phyloP scores from a whole-genome alignment of 2,888 invertebrate species.

The Busseola fusca region DNA sequence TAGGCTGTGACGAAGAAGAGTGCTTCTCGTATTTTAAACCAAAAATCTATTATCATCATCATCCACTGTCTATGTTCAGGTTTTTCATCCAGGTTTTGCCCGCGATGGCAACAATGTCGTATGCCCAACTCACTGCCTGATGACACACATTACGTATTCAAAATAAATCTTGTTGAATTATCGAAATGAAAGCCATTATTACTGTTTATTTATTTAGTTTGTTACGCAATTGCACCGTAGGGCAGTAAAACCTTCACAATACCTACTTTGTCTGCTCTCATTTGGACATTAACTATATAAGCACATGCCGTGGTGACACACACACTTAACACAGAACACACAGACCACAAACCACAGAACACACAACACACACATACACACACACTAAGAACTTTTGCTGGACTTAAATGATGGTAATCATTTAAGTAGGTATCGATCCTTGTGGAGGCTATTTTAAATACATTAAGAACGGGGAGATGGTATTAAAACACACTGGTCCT shows the following conservation, averaged over 20 bases:
- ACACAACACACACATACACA: too few relatives aligned
- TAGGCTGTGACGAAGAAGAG: too few relatives aligned
- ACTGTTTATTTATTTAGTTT: too few relatives aligned
- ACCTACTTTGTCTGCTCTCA: background rate
- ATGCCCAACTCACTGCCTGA: too few relatives aligned
- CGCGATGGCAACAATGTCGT: too few relatives aligned
- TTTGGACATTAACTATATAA: background rate
- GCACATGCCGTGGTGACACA: background rate
- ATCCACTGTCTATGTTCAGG: too few relatives aligned
- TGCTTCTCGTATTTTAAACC: too few relatives aligned
- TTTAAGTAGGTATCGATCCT: background rate
- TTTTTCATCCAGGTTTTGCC: too few relatives aligned
- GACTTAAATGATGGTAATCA: too few relatives aligned
- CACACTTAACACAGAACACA: too few relatives aligned
- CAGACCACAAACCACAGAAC: too few relatives aligned
- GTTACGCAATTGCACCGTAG: background rate
- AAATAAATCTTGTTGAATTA: background rate
- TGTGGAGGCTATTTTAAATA: background rate
- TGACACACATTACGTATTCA: too few relatives aligned
- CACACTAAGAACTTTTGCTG: background rate
- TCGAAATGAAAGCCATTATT: background rate
- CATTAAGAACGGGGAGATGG: background rate
- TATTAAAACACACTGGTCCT: conserved; percentile 3
- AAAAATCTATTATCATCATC: background rate
- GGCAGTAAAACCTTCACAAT: background rate